These are phyloP conservation scores for Tridacna crocea DNA, from an alignment of 2,888 invertebrate genomes.

Conservation along the genomic window DNA sequence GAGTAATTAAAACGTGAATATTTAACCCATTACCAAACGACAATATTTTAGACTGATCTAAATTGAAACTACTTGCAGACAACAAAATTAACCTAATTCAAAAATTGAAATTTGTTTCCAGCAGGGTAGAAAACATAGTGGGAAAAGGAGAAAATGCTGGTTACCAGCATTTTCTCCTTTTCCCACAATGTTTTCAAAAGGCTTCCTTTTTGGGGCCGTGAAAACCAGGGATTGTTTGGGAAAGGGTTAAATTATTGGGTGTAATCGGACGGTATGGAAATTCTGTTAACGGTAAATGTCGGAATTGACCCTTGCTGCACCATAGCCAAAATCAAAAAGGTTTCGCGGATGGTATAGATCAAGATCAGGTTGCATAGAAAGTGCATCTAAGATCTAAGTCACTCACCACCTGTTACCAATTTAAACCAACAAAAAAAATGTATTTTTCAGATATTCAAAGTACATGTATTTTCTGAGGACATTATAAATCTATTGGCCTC, in stretches of 20 bases:
- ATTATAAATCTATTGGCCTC: too few species aligned
- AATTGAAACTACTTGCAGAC: not conserved
- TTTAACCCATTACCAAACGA: not conserved
- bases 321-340: not conserved
- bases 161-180: not conserved
- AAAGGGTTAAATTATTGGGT: not conserved
- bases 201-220: not conserved
- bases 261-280: too few species aligned
- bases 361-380: too few species aligned
- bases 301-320: not conserved
- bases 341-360: too few species aligned
- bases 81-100: not conserved
- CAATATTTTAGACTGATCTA: not conserved
- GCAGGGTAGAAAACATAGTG: conserved; percentile 4
- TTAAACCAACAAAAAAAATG: too few species aligned
- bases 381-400: too few species aligned
- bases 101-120: not conserved
- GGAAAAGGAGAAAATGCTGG: not conserved
- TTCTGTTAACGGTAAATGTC: too few species aligned
- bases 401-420: too few species aligned
- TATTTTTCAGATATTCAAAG: too few species aligned
- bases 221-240: not conserved
- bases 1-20: too few species aligned
- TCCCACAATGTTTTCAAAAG: not conserved
- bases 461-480: too few species aligned